Evolutionary conservation across 2,113 vertebrate genomes (phyloP).

Genomic region (Istiophorus platypterus): DNA sequence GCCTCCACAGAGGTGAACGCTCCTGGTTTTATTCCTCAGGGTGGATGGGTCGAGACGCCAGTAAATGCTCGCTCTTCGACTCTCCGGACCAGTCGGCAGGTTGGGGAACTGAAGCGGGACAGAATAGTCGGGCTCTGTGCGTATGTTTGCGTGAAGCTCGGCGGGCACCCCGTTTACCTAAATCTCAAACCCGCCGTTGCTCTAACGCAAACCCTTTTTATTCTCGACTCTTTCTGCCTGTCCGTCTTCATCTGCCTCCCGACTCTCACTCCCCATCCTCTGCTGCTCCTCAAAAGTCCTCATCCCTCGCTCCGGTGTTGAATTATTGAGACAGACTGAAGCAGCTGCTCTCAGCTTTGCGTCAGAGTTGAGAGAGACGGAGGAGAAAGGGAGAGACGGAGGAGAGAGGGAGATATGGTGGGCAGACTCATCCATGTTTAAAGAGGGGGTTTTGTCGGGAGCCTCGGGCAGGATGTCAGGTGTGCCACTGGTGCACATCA

Average conservation of each 20-base stretch:
- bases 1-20: not conserved
- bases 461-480: conserved; percentile 80
- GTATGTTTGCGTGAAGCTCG: conserved; percentile 41
- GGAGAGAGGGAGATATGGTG: conserved; percentile 54
- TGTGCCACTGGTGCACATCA: conserved; percentile 61
- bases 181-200: not conserved
- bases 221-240: not conserved
- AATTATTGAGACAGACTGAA: conserved; percentile 83
- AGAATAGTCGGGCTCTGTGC: conserved; percentile 28
- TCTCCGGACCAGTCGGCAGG: conserved; percentile 22
- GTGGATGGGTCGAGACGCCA: conserved; percentile 1
- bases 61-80: conserved; percentile 3
- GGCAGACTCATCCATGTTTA: conserved; percentile 84
- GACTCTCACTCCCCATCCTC: conserved; percentile 50
- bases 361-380: conserved; percentile 58
- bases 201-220: not conserved
- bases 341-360: conserved; percentile 77
- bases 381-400: conserved; percentile 38
- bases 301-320: conserved; percentile 69
- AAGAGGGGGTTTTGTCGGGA: conserved; percentile 80
- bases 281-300: conserved; percentile 55
- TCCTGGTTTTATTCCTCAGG: not conserved
- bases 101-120: conserved; percentile 35
- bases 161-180: conserved; percentile 9
- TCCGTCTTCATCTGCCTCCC: conserved; percentile 43